A percentile compares a stretch with the other conserved stretches of the same genome.
phyloP scores from a whole-genome alignment of 2,888 invertebrate species.

The Drymonia ruficornis region DNA sequence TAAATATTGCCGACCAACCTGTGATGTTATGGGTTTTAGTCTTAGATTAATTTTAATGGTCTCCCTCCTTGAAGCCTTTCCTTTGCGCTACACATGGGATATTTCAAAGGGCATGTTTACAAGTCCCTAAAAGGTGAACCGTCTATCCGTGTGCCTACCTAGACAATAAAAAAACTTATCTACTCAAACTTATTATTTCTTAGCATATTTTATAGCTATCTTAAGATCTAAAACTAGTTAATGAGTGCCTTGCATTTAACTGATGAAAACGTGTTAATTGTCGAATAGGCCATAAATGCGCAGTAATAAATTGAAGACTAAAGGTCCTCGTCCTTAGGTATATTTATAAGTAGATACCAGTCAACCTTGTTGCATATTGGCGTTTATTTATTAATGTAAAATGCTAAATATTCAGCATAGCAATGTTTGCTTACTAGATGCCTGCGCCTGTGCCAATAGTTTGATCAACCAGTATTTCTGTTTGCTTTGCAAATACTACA shows the following conservation, averaged over 20 bases:
- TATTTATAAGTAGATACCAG: neutral
- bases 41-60: too few species aligned
- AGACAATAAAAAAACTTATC: too few species aligned
- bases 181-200: neutral
- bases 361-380: slow-evolving; percentile 1
- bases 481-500: slow-evolving; percentile 8
- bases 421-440: neutral
- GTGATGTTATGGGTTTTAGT: too few species aligned
- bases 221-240: neutral
- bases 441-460: slow-evolving; percentile 7
- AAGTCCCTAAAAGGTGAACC: too few species aligned
- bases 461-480: neutral
- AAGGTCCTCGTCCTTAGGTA: neutral
- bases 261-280: neutral
- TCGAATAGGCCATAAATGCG: neutral
- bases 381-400: neutral
- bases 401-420: slow-evolving; percentile 1
- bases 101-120: too few species aligned
- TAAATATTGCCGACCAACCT: too few species aligned
- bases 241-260: neutral
- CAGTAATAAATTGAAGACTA: neutral
- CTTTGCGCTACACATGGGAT: too few species aligned
- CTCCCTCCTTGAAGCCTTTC: too few species aligned
- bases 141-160: too few species aligned
- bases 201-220: neutral